Conservation (phyloP, 2,113 vertebrate genomes). For the Vulpes vulpes region DNA sequence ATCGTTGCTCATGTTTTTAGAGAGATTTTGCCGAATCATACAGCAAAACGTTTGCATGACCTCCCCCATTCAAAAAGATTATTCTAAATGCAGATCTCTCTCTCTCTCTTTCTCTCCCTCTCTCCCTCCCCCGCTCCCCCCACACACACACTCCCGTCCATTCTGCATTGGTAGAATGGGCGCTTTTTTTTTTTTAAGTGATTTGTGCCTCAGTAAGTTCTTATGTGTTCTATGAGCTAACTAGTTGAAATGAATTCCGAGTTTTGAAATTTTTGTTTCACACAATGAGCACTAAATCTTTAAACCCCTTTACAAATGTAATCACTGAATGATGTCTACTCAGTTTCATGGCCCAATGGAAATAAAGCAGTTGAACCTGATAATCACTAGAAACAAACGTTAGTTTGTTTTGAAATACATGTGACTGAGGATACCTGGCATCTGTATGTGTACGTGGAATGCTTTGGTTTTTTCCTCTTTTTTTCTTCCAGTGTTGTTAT, state of each 20-base stretch:
- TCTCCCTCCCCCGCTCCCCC: no score
- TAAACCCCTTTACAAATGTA: not conserved
- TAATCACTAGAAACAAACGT: not conserved
- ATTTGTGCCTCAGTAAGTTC: not conserved
- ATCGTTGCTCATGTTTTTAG: not conserved
- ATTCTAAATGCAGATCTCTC: not conserved
- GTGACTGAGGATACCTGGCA: not conserved
- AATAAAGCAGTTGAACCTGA: not conserved
- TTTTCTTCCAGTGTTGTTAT: not conserved
- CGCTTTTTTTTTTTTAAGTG: not conserved
- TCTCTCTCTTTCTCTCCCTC: no score
- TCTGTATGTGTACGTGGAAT: not conserved
- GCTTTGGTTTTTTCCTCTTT: not conserved
- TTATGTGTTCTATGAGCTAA: not conserved
- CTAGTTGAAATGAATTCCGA: constrained; percentile 6
- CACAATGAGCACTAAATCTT: not conserved
- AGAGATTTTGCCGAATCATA: not conserved
- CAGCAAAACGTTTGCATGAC: not conserved
- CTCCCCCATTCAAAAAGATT: not conserved
- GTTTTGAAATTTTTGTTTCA: not conserved
- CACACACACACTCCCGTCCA: not conserved
- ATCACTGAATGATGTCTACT: not conserved
- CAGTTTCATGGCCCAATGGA: not conserved
- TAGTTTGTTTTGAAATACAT: not conserved
- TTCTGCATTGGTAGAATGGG: not conserved